A percentile compares a stretch with the other conserved stretches of the same genome.
Conservation (phyloP, 2,888 invertebrate genomes). For the Habroteleia sp. region DNA sequence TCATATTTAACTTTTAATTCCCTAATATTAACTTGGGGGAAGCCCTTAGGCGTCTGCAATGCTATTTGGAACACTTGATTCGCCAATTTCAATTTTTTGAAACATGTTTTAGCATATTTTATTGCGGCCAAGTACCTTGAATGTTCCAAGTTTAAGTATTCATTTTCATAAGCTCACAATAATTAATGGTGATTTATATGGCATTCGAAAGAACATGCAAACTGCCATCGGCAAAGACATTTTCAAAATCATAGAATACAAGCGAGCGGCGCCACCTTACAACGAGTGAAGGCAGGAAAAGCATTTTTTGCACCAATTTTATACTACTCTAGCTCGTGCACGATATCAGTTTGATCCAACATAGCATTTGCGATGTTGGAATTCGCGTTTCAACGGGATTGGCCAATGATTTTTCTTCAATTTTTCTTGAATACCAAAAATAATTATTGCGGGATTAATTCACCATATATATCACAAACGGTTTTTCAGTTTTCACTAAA, state of each 20-base stretch:
- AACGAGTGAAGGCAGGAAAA: slow-evolving; percentile 41
- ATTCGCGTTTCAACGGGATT: slow-evolving; percentile 34
- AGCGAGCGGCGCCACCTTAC: slow-evolving; percentile 25
- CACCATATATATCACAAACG: slow-evolving; percentile 16
- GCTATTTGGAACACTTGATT: too few species aligned
- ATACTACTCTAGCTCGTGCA: slow-evolving; percentile 42
- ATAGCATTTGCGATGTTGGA: slow-evolving; percentile 45
- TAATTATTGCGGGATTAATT: slow-evolving; percentile 15
- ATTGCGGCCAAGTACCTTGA: too few species aligned
- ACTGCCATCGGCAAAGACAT: slow-evolving; percentile 54
- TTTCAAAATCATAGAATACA: slow-evolving; percentile 38
- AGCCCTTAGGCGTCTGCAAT: too few species aligned
- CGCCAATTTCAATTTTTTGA: too few species aligned
- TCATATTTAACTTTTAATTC: too few species aligned
- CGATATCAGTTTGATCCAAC: slow-evolving; percentile 44
- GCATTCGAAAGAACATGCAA: too few species aligned
- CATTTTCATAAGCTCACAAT: too few species aligned
- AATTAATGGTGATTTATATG: too few species aligned
- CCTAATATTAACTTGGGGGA: too few species aligned
- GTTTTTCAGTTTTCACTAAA: slow-evolving; percentile 9
- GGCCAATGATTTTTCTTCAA: background rate
- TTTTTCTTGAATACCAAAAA: slow-evolving; percentile 13
- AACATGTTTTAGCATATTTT: too few species aligned
- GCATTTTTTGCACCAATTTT: slow-evolving; percentile 41
- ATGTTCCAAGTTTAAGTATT: too few species aligned